Evolutionary conservation across 2,888 invertebrate genomes (phyloP), one percentile per base, ranked within the genome.

Genomic region (Chironomus riparius): DNA sequence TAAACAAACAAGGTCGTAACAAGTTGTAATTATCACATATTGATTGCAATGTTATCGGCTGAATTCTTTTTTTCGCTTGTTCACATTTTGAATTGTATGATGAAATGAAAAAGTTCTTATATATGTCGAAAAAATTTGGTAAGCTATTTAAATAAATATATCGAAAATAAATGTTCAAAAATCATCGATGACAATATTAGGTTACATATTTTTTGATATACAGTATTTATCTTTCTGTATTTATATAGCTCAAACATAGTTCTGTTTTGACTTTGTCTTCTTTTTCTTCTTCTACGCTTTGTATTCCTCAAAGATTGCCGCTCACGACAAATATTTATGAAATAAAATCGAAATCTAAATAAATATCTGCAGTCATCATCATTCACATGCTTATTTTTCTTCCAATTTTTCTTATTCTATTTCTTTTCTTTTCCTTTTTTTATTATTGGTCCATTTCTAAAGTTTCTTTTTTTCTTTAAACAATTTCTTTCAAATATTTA

Each of bases 301-400:
- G 38, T 38, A 38, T 38, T 38, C 38, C 38, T 72, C 21, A 28
- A 72, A 72, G 62, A 72, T 15, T 38, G 62, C 72, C 72, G 72
- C 22, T 62, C 12, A 72, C 47, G 28, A 72, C 61, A 72, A 72
- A 72, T 72, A 72, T 72, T 72, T 72, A 38, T 61, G 47, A 50
- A 61, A 48, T 70, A 70, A 72, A 72, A 62, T 62, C 61, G 62
- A 72, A 72, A 72, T 61, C 47, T 72, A 61, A 72, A 72, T 62
- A 72, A 72, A 61, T 62, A 72, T 22, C 38, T 38, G 5, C 5
- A 38, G 38, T 38, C 38, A 38, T 15, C 56, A 47, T n/a, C 70
- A 50, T 50, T n/a, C 21, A 47, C n/a, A 56, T 56, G 56, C 18
- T 56, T 56, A 15, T 56, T 18, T 56, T 56, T 56, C 56, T 56